These are phyloP conservation scores for Nephrotoma flavescens DNA, from an alignment of 2,888 invertebrate genomes.

Conservation along the genomic window DNA sequence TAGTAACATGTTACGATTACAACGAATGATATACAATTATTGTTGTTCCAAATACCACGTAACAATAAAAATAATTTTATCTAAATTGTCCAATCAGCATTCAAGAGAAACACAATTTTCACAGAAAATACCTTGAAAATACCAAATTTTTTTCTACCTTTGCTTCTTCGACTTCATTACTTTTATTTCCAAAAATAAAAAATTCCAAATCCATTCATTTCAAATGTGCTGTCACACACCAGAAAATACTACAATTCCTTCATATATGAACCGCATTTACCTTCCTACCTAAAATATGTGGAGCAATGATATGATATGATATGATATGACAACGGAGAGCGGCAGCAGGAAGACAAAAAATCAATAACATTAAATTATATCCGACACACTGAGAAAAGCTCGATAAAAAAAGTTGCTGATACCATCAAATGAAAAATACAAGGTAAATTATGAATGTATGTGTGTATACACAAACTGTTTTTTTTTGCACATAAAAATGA, in stretches of 20 bases:
- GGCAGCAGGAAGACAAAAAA: background rate
- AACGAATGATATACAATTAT: background rate
- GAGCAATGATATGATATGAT: background rate
- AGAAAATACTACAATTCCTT: background rate
- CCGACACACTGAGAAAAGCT: background rate
- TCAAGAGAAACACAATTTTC: background rate
- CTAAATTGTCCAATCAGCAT: background rate
- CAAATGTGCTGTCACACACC: background rate
- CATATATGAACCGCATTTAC: background rate
- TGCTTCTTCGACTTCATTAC: background rate
- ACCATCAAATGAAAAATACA: background rate
- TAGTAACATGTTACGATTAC: background rate
- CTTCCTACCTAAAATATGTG: background rate
- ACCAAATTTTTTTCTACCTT: background rate
- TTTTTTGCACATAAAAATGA: background rate
- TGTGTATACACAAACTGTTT: background rate
- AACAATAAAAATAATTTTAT: background rate
- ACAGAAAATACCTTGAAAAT: background rate
- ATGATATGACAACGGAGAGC: background rate
- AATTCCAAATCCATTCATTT: background rate
- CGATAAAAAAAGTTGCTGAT: background rate
- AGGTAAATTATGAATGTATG: background rate
- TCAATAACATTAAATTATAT: background rate
- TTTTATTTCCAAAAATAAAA: background rate
- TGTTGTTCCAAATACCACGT: background rate